Evolutionary conservation across 2,797 vertebrate genomes (phyloP).

Genomic region (Nyctalus aviator): DNA sequence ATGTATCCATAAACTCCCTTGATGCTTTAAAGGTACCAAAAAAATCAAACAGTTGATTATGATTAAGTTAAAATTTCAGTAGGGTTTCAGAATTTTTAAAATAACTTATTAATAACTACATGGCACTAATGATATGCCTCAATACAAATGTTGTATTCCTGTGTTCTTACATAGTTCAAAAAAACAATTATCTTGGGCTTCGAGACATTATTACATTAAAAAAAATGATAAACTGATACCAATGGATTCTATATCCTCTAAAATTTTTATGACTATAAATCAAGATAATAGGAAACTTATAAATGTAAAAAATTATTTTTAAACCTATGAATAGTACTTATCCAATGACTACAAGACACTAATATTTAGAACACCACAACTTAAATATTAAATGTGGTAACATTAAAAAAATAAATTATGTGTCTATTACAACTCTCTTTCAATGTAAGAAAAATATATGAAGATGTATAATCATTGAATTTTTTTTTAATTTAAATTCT

Average conservation of each 20-base stretch:
- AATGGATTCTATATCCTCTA: neutral
- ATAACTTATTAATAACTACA: slow-evolving; percentile 31
- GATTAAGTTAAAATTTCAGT: slow-evolving; percentile 14
- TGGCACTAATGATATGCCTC: neutral
- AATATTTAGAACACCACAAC: slow-evolving; percentile 1
- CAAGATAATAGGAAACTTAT: slow-evolving; percentile 23
- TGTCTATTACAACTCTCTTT: neutral
- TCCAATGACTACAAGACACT: neutral
- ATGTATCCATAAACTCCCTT: neutral
- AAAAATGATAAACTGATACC: slow-evolving; percentile 7
- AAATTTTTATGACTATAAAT: slow-evolving; percentile 33
- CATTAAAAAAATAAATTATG: slow-evolving; percentile 31
- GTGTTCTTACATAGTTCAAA: slow-evolving; percentile 10
- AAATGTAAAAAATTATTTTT: neutral
- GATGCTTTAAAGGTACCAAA: neutral
- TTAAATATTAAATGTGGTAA: neutral
- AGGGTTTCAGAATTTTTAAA: slow-evolving; percentile 45
- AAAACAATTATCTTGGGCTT: neutral
- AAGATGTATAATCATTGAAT: neutral
- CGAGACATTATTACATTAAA: neutral
- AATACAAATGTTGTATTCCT: neutral
- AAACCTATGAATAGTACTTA: slow-evolving; percentile 22
- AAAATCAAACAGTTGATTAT: slow-evolving; percentile 7
- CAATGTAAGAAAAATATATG: neutral
- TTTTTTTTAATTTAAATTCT: neutral